A percentile compares a stretch with the other conserved stretches of the same genome.
phyloP scores from a whole-genome alignment of 2,888 invertebrate genomes.

The Chrysomela aeneicollis region DNA sequence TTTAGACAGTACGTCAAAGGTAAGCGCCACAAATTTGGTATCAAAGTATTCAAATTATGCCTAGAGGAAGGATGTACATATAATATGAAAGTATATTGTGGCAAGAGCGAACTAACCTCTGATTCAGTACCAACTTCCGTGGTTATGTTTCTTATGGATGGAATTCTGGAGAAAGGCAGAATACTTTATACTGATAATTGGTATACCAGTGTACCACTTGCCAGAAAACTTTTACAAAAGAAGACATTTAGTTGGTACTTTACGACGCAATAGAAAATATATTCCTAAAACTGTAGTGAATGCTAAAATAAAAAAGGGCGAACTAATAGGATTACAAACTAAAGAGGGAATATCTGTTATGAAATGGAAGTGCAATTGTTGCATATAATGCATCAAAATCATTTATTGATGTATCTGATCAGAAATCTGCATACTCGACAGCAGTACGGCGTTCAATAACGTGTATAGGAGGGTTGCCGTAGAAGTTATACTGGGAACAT shows the following conservation, averaged over 20 bases:
- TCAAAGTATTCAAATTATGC: no score
- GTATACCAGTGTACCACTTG: not conserved
- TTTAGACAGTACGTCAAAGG: no score
- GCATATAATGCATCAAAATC: conserved; percentile 5
- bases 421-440: conserved; percentile 5
- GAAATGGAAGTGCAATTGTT: conserved; percentile 1
- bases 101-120: no score
- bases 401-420: conserved; percentile 8
- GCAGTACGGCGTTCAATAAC: conserved; percentile 1
- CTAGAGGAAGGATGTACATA: no score
- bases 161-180: no score
- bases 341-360: conserved; percentile 12
- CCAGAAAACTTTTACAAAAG: not conserved
- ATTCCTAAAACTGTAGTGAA: conserved; percentile 9
- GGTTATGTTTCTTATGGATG: no score
- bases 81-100: no score
- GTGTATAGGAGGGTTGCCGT: conserved; percentile 5
- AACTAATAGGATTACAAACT: conserved; percentile 12
- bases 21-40: no score
- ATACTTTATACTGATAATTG: no score
- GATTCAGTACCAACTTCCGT: no score
- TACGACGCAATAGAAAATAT: conserved; percentile 8
- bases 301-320: conserved; percentile 21
- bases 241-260: conserved; percentile 13
- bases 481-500: conserved; percentile 8